These are phyloP conservation scores for Leptarthrus brevirostris DNA, from an alignment of 2,888 invertebrate species.

Conservation along the genomic window DNA sequence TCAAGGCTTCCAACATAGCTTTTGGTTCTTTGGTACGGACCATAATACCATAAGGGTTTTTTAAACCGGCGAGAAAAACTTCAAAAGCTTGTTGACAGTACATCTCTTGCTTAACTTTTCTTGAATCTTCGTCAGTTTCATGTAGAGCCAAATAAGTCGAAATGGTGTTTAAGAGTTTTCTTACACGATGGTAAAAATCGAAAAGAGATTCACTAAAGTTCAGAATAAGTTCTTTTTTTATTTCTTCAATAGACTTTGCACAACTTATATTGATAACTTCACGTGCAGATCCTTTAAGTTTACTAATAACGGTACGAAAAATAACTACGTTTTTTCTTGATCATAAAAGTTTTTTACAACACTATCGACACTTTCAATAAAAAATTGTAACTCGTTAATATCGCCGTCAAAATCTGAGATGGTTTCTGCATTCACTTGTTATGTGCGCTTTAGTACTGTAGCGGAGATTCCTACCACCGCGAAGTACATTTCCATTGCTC, in stretches of 20 bases:
- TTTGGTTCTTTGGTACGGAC: constrained; percentile 32
- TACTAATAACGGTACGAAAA: constrained; percentile 36
- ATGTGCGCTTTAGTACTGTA: too few relatives aligned
- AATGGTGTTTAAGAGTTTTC: constrained; percentile 10
- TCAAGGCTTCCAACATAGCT: background rate
- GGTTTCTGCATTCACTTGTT: constrained; percentile 45
- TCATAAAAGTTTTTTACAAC: constrained; percentile 19
- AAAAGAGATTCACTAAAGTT: too few relatives aligned
- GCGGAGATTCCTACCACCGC: too few relatives aligned
- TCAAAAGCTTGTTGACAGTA: background rate
- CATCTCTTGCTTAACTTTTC: constrained; percentile 48
- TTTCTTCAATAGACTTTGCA: background rate
- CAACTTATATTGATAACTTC: constrained; percentile 7
- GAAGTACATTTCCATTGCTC: too few relatives aligned
- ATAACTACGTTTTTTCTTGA: constrained; percentile 29
- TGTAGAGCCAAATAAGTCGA: constrained; percentile 26
- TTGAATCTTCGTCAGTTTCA: background rate
- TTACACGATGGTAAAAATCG: too few relatives aligned
- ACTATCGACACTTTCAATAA: constrained; percentile 34
- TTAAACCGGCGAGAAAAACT: constrained; percentile 37
- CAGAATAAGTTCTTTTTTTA: constrained; percentile 23
- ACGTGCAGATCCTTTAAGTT: constrained; percentile 31
- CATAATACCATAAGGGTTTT: constrained; percentile 30
- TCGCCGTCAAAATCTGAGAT: constrained; percentile 43
- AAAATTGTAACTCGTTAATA: constrained; percentile 40